A percentile compares a stretch with the other conserved stretches of the same genome.
Evolutionary conservation across 1,140 invertebrate genomes (phyloP).

Genomic region (Lethrus apterus): DNA sequence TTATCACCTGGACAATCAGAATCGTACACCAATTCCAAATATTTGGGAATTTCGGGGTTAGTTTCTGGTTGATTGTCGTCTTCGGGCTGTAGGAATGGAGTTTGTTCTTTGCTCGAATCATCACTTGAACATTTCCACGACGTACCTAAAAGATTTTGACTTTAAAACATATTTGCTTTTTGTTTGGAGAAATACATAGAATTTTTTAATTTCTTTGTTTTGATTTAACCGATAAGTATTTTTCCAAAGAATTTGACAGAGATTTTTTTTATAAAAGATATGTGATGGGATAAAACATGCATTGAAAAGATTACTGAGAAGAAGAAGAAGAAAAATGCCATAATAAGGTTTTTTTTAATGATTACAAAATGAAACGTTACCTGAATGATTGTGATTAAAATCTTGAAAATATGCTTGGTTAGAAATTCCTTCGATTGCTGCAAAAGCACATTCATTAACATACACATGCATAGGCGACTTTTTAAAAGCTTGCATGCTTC

Average conservation of each 20-base stretch:
- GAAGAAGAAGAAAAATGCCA: no score
- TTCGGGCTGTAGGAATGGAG: conserved; percentile 29
- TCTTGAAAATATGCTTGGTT: conserved; percentile 43
- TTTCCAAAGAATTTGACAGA: no score
- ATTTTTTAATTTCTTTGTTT: no score
- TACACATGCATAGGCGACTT: conserved; percentile 7
- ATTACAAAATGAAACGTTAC: no score
- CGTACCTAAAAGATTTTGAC: conserved; percentile 23
- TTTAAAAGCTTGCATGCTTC: neutral
- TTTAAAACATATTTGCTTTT: neutral
- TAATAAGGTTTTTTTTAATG: no score
- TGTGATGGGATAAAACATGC: no score
- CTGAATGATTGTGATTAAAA: conserved; percentile 39
- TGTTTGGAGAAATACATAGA: no score
- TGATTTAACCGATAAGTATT: no score
- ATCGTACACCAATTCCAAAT: conserved; percentile 44
- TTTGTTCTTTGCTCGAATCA: conserved; percentile 29
- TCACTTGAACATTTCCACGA: conserved; percentile 34
- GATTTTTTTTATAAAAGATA: no score
- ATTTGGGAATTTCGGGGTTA: conserved; percentile 39
- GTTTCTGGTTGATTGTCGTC: conserved; percentile 3
- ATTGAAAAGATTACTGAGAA: no score
- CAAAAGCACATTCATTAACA: conserved; percentile 21
- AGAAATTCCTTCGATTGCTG: conserved; percentile 38
- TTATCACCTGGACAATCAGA: conserved; percentile 28